Base-by-base conservation (phyloP, 2,797 vertebrate species). In the Sebastes aleutianus region DNA sequence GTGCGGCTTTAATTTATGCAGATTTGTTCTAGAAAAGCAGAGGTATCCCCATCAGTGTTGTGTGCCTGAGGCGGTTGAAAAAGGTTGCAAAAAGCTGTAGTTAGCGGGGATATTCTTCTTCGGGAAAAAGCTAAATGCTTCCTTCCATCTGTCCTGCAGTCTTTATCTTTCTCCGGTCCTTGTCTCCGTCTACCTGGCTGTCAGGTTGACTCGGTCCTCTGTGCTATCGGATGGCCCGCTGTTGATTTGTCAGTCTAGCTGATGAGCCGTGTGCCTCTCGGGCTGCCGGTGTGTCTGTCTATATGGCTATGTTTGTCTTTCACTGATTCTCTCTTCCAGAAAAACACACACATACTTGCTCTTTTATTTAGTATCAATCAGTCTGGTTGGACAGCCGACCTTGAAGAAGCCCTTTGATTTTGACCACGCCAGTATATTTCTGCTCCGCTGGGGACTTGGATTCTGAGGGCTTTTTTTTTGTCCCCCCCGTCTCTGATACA, bases 371-470 rank as follows among this genome's bases (percentile, higher is more conserved):
- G 58, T 78, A 59, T 76, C 59, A 68, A 56, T 87, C 83, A 79
- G 62, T 85, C 66, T 39, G 62, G 34, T 70, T 79, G 57, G 73
- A 89, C 76, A 77, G 68, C 22, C 53, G 76, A 88, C 87, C 89
- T 91, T 89, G 82, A 88, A 85, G 66, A 83, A 79, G 79, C 24
- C 76, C 56, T 89, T 80, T 86, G 76, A 78, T 84, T 90, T 72
- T 71, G 80, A 85, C 84, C 80, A 79, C 3, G 62, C 43, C 67
- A 81, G 79, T 87, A 50, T 20, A 56, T 86, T 80, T 85, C 59
- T 86, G 47, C 78, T 89, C 64, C 54, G 8, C 70, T 70, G 71
- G 73, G 72, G 80, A 83, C 75, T 82, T 76, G 24, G 69, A 85
- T 80, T 86, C 53, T 70, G 75, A 78, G 32, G 26, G 59, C n/a